Evolutionary conservation across 1,140 invertebrate species (phyloP).

Genomic region (Drosophila kurseongensis): DNA sequence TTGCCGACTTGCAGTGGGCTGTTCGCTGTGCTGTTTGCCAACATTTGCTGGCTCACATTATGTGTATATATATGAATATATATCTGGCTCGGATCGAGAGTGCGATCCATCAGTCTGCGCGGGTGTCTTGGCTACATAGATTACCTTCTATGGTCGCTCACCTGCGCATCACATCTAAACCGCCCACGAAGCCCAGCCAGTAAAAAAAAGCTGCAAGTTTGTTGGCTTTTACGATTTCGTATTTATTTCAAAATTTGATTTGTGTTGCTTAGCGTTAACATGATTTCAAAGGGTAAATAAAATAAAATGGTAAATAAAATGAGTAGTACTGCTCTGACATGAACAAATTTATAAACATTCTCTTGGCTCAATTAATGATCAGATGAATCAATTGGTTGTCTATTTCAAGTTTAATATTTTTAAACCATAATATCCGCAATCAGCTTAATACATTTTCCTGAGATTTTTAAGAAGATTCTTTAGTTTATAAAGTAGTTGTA

Average conservation of each 20-base stretch:
- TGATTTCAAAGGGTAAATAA: background rate
- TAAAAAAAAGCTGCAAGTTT: constrained; percentile 53
- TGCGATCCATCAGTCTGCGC: constrained; percentile 57
- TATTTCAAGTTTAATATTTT: too few relatives aligned
- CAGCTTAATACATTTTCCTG: too few relatives aligned
- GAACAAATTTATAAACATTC: background rate
- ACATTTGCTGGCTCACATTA: constrained; percentile 59
- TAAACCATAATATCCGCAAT: too few relatives aligned
- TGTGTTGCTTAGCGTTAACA: constrained; percentile 3
- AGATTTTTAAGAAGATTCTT: too few relatives aligned
- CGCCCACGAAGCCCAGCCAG: constrained; percentile 45
- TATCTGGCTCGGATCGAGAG: constrained; percentile 17
- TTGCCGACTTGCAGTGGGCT: constrained; percentile 71
- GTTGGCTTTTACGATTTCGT: constrained; percentile 49
- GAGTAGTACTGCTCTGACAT: too few relatives aligned
- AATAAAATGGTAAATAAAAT: background rate
- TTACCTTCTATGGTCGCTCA: constrained; percentile 76
- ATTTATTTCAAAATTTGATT: constrained; percentile 29
- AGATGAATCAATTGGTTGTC: too few relatives aligned
- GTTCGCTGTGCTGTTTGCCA: constrained; percentile 43
- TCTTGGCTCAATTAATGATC: too few relatives aligned
- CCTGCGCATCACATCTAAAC: constrained; percentile 66
- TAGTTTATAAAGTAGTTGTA: too few relatives aligned
- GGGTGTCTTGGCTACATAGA: constrained; percentile 76
- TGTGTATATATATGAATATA: constrained; percentile 27